Evolutionary conservation across 2,113 vertebrate genomes (phyloP).

Genomic region (Oryzias woworae): DNA sequence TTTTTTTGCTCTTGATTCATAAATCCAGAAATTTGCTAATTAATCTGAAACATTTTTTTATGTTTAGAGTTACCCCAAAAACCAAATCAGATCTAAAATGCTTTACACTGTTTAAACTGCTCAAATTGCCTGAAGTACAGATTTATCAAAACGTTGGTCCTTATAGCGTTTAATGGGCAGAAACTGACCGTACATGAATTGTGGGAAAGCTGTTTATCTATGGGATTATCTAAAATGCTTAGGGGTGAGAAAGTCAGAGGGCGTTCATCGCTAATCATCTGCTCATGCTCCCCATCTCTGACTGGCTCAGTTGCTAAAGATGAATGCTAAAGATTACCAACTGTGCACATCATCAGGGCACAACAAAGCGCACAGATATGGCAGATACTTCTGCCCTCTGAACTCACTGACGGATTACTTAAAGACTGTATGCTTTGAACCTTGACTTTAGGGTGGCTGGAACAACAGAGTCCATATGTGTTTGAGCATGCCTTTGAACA

Average conservation of each 20-base stretch:
- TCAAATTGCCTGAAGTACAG: not conserved
- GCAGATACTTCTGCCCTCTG: conserved; percentile 38
- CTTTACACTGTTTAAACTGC: too few relatives aligned
- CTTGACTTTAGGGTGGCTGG: conserved; percentile 32
- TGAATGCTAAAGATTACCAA: conserved; percentile 46
- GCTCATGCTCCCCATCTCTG: conserved; percentile 60
- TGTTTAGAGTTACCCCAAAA: too few relatives aligned
- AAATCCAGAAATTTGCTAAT: too few relatives aligned
- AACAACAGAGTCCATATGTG: conserved; percentile 31
- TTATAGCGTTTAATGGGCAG: conserved; percentile 37
- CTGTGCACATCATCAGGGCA: conserved; percentile 40
- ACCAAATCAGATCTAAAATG: too few relatives aligned
- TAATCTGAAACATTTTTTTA: too few relatives aligned
- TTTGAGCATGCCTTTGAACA: conserved; percentile 6
- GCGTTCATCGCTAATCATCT: conserved; percentile 68
- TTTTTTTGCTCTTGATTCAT: too few relatives aligned
- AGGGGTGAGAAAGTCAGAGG: conserved; percentile 56
- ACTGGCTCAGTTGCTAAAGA: conserved; percentile 56
- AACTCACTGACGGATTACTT: conserved; percentile 54
- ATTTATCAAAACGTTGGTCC: conserved; percentile 23
- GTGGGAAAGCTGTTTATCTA: conserved; percentile 60
- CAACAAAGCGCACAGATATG: conserved; percentile 3
- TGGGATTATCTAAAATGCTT: conserved; percentile 66
- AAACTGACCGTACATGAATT: conserved; percentile 47
- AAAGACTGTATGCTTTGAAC: conserved; percentile 37